These are phyloP conservation scores for Caenorhabditis panamensis DNA, from an alignment of 2,888 invertebrate species.

Conservation along the genomic window DNA sequence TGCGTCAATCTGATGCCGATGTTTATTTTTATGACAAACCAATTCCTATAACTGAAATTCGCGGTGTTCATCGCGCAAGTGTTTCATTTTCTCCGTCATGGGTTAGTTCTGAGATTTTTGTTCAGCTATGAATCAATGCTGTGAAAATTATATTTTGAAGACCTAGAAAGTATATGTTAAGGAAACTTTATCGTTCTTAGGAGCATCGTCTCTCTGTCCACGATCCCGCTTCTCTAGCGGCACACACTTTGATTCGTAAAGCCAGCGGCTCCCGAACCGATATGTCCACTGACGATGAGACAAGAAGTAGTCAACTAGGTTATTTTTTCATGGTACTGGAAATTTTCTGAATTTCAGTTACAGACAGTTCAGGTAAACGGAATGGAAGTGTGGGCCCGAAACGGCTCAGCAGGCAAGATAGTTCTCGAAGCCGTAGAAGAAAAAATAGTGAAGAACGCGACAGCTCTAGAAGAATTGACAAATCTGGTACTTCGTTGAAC, in stretches of 20 bases:
- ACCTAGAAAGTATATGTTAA: neutral
- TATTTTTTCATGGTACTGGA: neutral
- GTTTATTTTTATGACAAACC: conserved; percentile 52
- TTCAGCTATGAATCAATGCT: too few species aligned
- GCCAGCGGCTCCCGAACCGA: conserved; percentile 75
- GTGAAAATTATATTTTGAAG: too few species aligned
- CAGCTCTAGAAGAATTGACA: conserved; percentile 38
- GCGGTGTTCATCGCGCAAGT: conserved; percentile 54
- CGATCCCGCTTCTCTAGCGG: conserved; percentile 35
- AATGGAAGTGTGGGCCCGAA: conserved; percentile 43
- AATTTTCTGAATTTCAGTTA: neutral
- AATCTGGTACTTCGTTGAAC: conserved; percentile 26
- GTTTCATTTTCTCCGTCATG: conserved; percentile 55
- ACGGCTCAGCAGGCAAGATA: conserved; percentile 34
- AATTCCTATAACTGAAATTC: conserved; percentile 49
- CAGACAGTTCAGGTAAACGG: conserved; percentile 27
- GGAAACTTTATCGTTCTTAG: conserved; percentile 26
- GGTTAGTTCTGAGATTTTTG: conserved; percentile 29
- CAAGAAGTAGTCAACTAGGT: conserved; percentile 54
- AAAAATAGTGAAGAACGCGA: conserved; percentile 33
- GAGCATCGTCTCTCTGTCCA: conserved; percentile 70
- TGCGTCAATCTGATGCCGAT: conserved; percentile 59
- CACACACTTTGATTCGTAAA: conserved; percentile 38
- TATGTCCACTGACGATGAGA: conserved; percentile 74
- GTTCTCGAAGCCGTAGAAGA: conserved; percentile 29